These are phyloP conservation scores for Pollimyrus isidori DNA, from an alignment of 2,113 vertebrate species.

Conservation along the genomic window DNA sequence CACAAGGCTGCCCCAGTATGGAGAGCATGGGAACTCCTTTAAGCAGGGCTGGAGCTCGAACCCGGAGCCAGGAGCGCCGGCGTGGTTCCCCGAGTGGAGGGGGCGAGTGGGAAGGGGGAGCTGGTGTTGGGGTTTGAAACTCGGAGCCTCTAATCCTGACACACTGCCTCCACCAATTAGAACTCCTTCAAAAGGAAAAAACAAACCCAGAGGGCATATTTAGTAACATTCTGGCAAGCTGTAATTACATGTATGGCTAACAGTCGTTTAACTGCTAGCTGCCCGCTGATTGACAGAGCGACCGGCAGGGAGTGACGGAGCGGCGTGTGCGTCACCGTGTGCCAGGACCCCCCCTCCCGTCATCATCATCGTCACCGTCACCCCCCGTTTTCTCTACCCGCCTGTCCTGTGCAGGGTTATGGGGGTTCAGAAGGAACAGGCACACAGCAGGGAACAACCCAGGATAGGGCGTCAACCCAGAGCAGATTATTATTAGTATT, in stretches of 20 bases:
- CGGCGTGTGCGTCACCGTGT: neutral
- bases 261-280: constrained; percentile 70
- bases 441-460: neutral
- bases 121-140: constrained; percentile 58
- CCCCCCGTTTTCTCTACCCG: neutral
- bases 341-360: neutral
- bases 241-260: constrained; percentile 70
- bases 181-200: constrained; percentile 68
- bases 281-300: constrained; percentile 61
- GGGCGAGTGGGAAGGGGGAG: constrained; percentile 29
- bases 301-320: neutral
- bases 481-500: neutral
- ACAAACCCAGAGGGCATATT: constrained; percentile 70
- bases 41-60: neutral
- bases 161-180: constrained; percentile 69
- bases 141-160: constrained; percentile 67
- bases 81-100: neutral
- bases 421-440: neutral
- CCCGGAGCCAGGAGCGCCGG: neutral
- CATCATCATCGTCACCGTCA: neutral
- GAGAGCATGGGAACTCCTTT: neutral
- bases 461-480: neutral
- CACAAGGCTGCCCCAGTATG: neutral
- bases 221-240: constrained; percentile 71
- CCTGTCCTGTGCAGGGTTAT: neutral